Base-by-base conservation (phyloP, 2,888 invertebrate genomes). In the Brachylomia viminalis region DNA sequence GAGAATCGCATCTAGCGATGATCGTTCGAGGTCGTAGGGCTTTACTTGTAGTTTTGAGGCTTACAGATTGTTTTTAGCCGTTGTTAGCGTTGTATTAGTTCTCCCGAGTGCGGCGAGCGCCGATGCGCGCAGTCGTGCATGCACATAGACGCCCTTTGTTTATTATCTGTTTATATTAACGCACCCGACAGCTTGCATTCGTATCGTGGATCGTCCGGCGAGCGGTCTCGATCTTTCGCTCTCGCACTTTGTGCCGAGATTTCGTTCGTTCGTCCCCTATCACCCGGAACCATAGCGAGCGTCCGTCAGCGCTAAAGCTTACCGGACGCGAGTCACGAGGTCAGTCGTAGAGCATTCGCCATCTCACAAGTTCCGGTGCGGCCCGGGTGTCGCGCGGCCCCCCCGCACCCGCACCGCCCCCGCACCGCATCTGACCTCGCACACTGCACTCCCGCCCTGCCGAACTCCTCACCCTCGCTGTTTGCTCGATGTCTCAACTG, bases 31-130 rank as follows among this genome's bases (percentile, higher is more conserved):
- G 95, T 95, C 96, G 96, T 95, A 96, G 96, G 96, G 97, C 96
- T 96, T 96, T 95, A 96, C 95, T 95, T 96, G 97, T 97, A 97
- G 97, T 96, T 95, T 96, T 96, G 96, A 97, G 97, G 97, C 97
- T 97, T 96, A 94, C 95, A 95, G 95, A 96, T 96, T 96, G 96
- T 96, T 96, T 94, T 96, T 96, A 96, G 96, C 96, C 96, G 96
- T 96, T 95, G 95, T 96, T 96, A 96, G 96, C 95, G 95, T 96
- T 96, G 95, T 96, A 95, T 95, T 96, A 96, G 96, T 95, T 94
- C 90, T 94, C 94, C 95, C 93, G 94, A 95, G 96, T 95, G 95
- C 96, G 96, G 95, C 95, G 95, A 94, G 95, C 96, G 96, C 95
- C 94, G 93, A 92, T 89, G 95, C 92, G 95, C 95, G 95, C 95